phyloP scores from a whole-genome alignment of 2,888 invertebrate species.

The Furcula furcula region DNA sequence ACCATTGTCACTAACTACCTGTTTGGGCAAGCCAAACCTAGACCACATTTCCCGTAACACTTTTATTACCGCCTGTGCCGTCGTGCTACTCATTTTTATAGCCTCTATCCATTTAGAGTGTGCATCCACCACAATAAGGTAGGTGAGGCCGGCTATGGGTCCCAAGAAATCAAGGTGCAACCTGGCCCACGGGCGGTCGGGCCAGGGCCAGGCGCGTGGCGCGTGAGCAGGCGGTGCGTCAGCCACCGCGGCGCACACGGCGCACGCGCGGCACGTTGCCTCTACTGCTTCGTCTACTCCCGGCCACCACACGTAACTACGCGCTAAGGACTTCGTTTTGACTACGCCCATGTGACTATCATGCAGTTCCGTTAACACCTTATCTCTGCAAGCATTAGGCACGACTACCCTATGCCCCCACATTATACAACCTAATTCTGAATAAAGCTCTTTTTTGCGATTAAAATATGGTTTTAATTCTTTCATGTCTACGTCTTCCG shows the following conservation, averaged over 20 bases:
- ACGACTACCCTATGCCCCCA: not conserved
- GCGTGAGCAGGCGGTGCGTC: not conserved
- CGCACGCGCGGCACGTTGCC: not conserved
- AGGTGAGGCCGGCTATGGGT: no score
- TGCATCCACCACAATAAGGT: no score
- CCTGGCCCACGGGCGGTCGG: no score
- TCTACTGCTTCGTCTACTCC: no score
- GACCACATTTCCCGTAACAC: no score
- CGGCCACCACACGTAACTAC: not conserved
- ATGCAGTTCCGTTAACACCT: not conserved
- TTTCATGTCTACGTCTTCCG: not conserved
- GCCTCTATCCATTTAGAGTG: no score
- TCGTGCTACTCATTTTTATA: no score
- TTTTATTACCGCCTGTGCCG: no score
- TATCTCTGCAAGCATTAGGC: not conserved
- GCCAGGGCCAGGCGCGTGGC: not conserved
- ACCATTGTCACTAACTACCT: no score
- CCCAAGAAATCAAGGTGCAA: no score
- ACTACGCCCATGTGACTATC: not conserved
- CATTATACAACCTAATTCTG: not conserved
- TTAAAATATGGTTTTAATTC: slow-evolving; percentile 4
- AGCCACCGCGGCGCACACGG: not conserved
- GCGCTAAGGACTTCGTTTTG: no score
- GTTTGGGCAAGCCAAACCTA: no score
- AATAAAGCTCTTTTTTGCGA: not conserved